These are phyloP conservation scores for Lepidochitona cinerea DNA, from an alignment of 2,888 invertebrate species.

Conservation along the genomic window DNA sequence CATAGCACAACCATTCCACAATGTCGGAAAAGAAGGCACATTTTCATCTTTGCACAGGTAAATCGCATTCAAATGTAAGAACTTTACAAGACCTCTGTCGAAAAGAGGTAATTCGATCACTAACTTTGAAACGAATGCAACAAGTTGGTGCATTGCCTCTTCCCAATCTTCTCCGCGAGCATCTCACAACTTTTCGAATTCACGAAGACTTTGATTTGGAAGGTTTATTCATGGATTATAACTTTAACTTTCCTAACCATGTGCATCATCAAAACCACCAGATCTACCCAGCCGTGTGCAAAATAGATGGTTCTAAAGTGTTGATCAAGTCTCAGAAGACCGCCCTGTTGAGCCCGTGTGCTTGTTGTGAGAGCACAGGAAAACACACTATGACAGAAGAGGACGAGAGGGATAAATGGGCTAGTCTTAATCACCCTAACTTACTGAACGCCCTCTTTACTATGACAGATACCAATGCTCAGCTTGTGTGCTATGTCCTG, in stretches of 20 bases:
- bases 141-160: constrained; percentile 46
- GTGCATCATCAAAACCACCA: constrained; percentile 53
- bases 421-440: constrained; percentile 48
- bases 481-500: constrained; percentile 54
- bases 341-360: constrained; percentile 33
- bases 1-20: neutral
- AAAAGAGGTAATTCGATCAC: constrained; percentile 43
- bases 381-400: constrained; percentile 33
- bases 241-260: constrained; percentile 57
- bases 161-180: constrained; percentile 49
- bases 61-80: constrained; percentile 18
- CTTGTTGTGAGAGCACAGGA: constrained; percentile 32
- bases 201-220: constrained; percentile 58
- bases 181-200: constrained; percentile 52
- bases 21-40: neutral
- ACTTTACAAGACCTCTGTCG: constrained; percentile 55
- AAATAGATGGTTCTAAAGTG: constrained; percentile 45
- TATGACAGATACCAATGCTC: constrained; percentile 42
- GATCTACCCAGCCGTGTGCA: constrained; percentile 48
- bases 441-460: constrained; percentile 53
- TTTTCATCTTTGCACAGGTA: constrained; percentile 1
- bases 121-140: constrained; percentile 48
- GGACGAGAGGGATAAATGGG: constrained; percentile 50
- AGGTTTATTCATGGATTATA: constrained; percentile 52
- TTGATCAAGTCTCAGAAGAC: constrained; percentile 49